Base-by-base conservation (phyloP, 2,888 invertebrate genomes). In the Disparrhopalites patrizii region DNA sequence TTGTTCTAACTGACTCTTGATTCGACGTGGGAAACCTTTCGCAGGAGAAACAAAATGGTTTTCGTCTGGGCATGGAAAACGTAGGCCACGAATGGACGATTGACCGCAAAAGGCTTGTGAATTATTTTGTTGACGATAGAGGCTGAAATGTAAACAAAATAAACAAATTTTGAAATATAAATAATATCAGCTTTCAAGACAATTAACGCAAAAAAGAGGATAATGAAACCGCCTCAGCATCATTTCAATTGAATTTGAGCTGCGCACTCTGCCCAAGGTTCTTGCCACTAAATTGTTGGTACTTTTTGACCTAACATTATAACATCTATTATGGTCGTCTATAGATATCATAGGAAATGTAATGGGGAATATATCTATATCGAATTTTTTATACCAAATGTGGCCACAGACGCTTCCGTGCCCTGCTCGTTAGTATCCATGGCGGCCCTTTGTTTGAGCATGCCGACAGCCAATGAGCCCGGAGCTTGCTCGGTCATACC, bases 11-110 rank as follows among this genome's bases (percentile, higher is more conserved):
- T n/a, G n/a, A n/a, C n/a, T n/a, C n/a, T n/a, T n/a, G n/a, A n/a
- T n/a, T n/a, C n/a, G n/a, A n/a, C n/a, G n/a, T n/a, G 54, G 4
- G 52, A 27, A 3, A 62, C 52, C 54, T 62, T 62, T 18, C 52
- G 36, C 10, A 62, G 27, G 2, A 54, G 23, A 38, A 54, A 62
- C 27, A 62, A 20, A 27, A 62, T 40, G 1, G 62, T 27, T 5
- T 54, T 62, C 1, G 62, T 62, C 18, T 18, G 3, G 5, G 23
- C 27, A 20, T 62, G 54, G 10, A 52, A 27, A 4, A 62, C 33
- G 30, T 38, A 62, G 2, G n/a, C 62, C 13, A 62, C 30, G 20
- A 62, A 62, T 2, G 62, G 62, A n/a, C 54, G 33, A 27, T 62
- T 62, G 10, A 27, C 54, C 10, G 18, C n/a, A 23, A 54, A 62